phyloP scores from a whole-genome alignment of 37 sponge, comb jelly and placozoan genomes.

The Hormiphora californensis region DNA sequence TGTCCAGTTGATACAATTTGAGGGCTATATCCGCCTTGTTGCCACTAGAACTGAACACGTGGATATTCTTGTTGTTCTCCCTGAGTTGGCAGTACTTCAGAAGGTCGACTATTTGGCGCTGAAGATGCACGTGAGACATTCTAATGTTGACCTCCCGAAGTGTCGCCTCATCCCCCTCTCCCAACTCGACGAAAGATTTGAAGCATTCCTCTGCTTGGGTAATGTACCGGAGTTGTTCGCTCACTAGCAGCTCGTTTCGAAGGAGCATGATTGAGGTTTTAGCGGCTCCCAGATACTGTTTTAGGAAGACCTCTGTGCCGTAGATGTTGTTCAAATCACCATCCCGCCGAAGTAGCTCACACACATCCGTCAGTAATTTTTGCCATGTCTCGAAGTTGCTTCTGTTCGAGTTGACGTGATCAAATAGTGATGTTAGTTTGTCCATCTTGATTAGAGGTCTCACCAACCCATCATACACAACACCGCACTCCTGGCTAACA shows the following conservation, averaged over 20 bases:
- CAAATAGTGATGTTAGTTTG: not conserved
- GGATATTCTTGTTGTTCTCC: conserved; percentile 54
- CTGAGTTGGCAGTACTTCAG: not conserved
- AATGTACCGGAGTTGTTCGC: not conserved
- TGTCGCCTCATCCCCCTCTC: not conserved
- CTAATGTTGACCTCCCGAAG: not conserved
- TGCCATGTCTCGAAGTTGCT: not conserved
- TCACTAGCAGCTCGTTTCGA: conserved; percentile 9
- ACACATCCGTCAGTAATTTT: not conserved
- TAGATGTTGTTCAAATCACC: conserved; percentile 28
- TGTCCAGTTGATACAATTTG: conserved; percentile 3
- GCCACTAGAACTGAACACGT: conserved; percentile 10
- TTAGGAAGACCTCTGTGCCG: conserved; percentile 21
- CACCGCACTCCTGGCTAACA: conserved; percentile 58
- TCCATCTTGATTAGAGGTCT: conserved; percentile 31
- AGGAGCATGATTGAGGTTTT: conserved; percentile 19
- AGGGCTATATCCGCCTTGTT: not conserved
- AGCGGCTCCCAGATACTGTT: not conserved
- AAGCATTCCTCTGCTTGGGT: conserved; percentile 29
- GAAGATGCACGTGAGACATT: conserved; percentile 17
- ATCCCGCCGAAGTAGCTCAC: not conserved
- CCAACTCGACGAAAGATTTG: not conserved
- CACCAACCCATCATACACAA: not conserved
- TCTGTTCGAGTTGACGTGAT: conserved; percentile 35
- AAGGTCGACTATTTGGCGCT: conserved; percentile 38